Base-by-base conservation (phyloP, 2,113 vertebrate species). In the Chloropsis hardwickii region DNA sequence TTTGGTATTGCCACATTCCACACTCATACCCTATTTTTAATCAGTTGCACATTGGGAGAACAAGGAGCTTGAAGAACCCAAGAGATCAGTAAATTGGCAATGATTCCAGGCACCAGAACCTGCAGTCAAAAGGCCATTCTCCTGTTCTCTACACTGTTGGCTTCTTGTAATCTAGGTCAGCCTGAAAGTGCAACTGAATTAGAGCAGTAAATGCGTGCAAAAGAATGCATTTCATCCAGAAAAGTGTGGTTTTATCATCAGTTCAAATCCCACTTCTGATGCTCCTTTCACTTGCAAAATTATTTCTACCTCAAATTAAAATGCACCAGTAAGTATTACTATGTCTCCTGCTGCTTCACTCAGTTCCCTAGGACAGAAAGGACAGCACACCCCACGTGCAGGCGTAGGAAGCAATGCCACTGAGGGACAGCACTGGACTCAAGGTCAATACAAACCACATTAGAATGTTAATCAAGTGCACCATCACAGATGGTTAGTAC, bases 391-490 rank as follows among this genome's bases (percentile, higher is more conserved):
- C 3, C 44, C 39, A 23, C 19, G 12, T 77, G 58, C 47, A 39
- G 33, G 40, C 44, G 51, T 10, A 22, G 35, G 60, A 93, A 77
- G 88, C 37, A 64, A 1, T 17, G 37, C 48, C 19, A 19, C 15
- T 5, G 5, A 50, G 31, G 35, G 21, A 50, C 37, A 82, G 48
- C 37, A 58, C 18, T 48, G 54, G 20, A 45, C 64, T 47, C 13
- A 18, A 85, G 61, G 48, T 76, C 73, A 83, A 37, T 51, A 69
- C 5, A 90, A 91, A 92, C 1, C 0, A 3, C 2, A 24, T 74
- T 31, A 51, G 8, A 0, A 0, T 28, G 54, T 27, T 86, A 74
- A 94, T 83, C 42, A 69, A 67, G 39, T 0, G 1, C 24, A n/a
- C 7, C 11, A 69, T 10, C 42, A 70, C 31, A 66, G 37, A 88